phyloP scores from a whole-genome alignment of 1,140 invertebrate species.

The Oncopeltus fasciatus region DNA sequence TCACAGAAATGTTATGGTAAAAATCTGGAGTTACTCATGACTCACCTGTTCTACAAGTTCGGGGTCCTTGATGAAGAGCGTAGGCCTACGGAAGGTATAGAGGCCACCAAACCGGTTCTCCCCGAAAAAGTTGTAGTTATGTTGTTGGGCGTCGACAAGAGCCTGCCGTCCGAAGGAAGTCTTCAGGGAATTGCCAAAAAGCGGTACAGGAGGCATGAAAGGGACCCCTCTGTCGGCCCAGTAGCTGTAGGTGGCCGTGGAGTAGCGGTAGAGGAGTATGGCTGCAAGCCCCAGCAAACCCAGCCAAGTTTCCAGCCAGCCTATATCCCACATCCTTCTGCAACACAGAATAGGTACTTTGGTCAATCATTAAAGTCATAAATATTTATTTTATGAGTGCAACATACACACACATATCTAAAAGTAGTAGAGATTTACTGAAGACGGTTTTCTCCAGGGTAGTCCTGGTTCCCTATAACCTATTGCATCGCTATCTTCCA shows the following conservation, averaged over 20 bases:
- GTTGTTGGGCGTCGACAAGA: not conserved
- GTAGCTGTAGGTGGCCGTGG: conserved; percentile 22
- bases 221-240: conserved; percentile 28
- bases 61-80: conserved; percentile 31
- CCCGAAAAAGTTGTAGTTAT: conserved; percentile 16
- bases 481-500: no score
- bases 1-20: no score
- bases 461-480: no score
- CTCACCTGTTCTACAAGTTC: conserved; percentile 30
- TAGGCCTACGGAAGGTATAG: conserved; percentile 24
- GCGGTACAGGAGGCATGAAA: conserved; percentile 17
- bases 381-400: no score
- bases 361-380: no score
- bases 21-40: no score
- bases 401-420: no score
- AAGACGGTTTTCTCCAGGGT: no score
- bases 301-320: not conserved
- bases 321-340: no score
- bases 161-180: conserved; percentile 1
- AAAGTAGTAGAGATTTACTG: no score
- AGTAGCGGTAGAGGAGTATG: not conserved
- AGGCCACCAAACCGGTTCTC: conserved; percentile 20
- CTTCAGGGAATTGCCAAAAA: conserved; percentile 21
- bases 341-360: no score
- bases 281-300: not conserved